Evolutionary conservation across 53 echinoderm and acorn worm genomes (phyloP).

Genomic region (Henricia sp.): DNA sequence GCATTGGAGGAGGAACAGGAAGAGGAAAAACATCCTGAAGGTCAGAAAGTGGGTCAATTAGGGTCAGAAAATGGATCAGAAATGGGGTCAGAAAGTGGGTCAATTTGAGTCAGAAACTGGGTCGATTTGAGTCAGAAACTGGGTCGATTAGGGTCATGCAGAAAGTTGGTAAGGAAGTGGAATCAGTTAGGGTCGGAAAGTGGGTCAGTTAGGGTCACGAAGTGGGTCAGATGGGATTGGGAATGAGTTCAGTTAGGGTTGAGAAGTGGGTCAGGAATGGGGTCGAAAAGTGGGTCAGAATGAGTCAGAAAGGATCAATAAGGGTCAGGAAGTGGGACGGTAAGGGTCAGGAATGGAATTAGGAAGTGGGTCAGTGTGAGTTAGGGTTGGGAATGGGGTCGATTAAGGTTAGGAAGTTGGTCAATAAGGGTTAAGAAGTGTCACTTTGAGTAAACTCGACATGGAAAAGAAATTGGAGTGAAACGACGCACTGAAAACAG

Average conservation of each 20-base stretch:
- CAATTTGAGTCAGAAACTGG: background rate
- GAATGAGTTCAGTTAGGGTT: background rate
- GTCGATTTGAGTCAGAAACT: background rate
- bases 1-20: slow-evolving; percentile 83
- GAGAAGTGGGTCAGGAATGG: background rate
- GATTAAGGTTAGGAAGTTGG: too few relatives aligned
- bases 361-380: background rate
- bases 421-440: too few relatives aligned
- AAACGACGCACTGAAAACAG: too few relatives aligned
- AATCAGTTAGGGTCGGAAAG: background rate
- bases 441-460: too few relatives aligned
- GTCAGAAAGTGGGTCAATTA: slow-evolving; percentile 42
- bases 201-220: background rate
- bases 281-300: background rate
- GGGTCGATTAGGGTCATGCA: background rate
- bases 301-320: background rate
- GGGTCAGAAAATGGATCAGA: background rate
- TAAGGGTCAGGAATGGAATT: background rate
- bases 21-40: slow-evolving; percentile 81
- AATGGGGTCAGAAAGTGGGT: background rate
- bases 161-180: background rate
- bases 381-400: background rate
- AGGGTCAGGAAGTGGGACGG: background rate
- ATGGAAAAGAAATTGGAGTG: too few relatives aligned
- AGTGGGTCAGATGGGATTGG: background rate